Evolutionary conservation across 1,140 invertebrate species (phyloP), one percentile per base, ranked within the genome.

Genomic region (Pogonomyrmex barbatus): DNA sequence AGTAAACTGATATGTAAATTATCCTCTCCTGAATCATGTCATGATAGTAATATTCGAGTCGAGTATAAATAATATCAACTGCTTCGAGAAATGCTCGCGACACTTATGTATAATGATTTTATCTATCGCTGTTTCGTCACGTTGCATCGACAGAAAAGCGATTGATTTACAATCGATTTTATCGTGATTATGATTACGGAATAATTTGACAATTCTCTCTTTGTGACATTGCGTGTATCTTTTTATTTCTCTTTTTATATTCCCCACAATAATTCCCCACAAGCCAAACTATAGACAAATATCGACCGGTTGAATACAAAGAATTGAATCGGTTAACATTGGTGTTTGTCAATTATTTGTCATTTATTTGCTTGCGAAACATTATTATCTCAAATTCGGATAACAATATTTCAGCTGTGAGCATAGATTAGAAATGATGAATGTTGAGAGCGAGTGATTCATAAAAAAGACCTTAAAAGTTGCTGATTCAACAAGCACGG

Each of bases 401-500:
- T 56, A 42, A 52, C 9, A 36, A 30, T 12, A 10, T 75, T 54
- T 42, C 2, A 63, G 58, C 62, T 68, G n/a, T 36, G 75, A 33
- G 85, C 42, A 60, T 75, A 52, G 68, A 36, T 70, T 45, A 77
- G 75, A 39, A 52, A 17, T 24, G 39, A 0, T 45, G 81, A 89
- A 71, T 78, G 71, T 91, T 88, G 89, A 89, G 86, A 52, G 65
- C 17, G n/a, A 39, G 76, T 91, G 91, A 93, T 73, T 92, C 91
- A 92, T 60, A 85, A 84, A 91, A 91, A 91, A n/a, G 14, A 5
- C 47, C 12, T 56, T n/a, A 33, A 83, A 54, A 75, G 14, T 54
- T 67, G 90, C 88, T 93, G 92, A 93, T 91, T 93, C 92, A 93
- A 91, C 91, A 36, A 70, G 70, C 63, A 89, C 88, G 91, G 93